Percentiles rank a stretch among this genome's conserved stretches.
Conservation (phyloP, 2,888 invertebrate species). For the Eupithecia centaureata region DNA sequence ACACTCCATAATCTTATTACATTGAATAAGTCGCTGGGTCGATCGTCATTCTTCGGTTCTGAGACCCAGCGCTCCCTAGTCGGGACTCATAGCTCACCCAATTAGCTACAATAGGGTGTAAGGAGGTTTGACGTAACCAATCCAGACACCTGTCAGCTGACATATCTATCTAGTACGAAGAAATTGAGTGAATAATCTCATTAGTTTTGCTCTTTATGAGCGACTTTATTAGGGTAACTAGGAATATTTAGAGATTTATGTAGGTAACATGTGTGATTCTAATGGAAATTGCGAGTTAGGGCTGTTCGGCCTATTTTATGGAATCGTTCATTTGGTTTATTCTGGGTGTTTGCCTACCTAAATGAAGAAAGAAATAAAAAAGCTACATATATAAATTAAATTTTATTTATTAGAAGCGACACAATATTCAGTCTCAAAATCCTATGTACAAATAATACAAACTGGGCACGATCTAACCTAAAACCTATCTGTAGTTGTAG, state of each 20-base stretch:
- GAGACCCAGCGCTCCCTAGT: conserved; percentile 6
- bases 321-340: conserved; percentile 4
- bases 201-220: conserved; percentile 52
- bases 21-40: conserved; percentile 19
- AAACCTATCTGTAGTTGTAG: conserved; percentile 55
- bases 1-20: not conserved
- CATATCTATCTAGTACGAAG: conserved; percentile 38
- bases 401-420: conserved; percentile 32
- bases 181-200: conserved; percentile 48
- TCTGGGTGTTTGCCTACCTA: not conserved
- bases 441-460: conserved; percentile 41
- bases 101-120: conserved; percentile 62
- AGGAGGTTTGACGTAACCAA: conserved; percentile 56
- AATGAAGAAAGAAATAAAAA: not conserved
- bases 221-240: conserved; percentile 22
- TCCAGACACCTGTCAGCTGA: conserved; percentile 69
- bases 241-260: conserved; percentile 15
- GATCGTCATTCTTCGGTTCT: conserved; percentile 11
- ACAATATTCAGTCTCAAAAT: conserved; percentile 42
- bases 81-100: conserved; percentile 53
- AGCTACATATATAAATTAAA: conserved; percentile 7
- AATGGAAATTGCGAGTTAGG: conserved; percentile 10
- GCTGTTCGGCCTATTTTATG: not conserved
- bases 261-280: conserved; percentile 10
- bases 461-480: conserved; percentile 50